Percentiles rank a stretch among this genome's conserved stretches.
Evolutionary conservation across 2,888 invertebrate genomes (phyloP).

Genomic region (Furcula furcula): DNA sequence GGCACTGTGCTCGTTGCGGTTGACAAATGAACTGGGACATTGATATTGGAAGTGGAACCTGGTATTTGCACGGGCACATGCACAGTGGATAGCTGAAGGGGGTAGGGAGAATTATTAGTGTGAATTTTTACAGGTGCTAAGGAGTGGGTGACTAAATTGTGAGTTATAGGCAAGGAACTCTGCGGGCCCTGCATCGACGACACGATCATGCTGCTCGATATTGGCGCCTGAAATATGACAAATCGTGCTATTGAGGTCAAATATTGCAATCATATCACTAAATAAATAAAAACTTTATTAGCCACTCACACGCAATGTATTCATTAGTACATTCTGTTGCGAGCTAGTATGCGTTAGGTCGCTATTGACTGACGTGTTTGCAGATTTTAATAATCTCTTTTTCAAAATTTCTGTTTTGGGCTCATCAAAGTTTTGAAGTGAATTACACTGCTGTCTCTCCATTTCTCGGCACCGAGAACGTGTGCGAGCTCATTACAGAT

Average conservation of each 20-base stretch:
- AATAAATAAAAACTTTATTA: conserved; percentile 18
- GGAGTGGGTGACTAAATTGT: conserved; percentile 70
- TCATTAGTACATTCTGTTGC: conserved; percentile 72
- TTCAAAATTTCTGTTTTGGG: conserved; percentile 76
- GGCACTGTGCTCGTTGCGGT: conserved; percentile 61
- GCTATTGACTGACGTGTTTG: conserved; percentile 48
- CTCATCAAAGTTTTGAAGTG: conserved; percentile 79
- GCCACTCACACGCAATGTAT: conserved; percentile 72
- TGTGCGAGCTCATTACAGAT: conserved; percentile 65
- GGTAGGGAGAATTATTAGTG: conserved; percentile 61
- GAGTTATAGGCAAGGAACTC: conserved; percentile 70
- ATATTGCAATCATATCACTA: conserved; percentile 21
- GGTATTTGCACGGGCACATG: conserved; percentile 77
- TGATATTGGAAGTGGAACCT: conserved; percentile 69
- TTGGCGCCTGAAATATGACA: conserved; percentile 70
- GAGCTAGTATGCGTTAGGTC: conserved; percentile 57
- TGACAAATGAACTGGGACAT: conserved; percentile 72
- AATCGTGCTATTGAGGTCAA: conserved; percentile 52
- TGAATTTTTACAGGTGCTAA: conserved; percentile 74
- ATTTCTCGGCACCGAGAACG: conserved; percentile 64
- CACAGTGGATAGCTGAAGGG: conserved; percentile 70
- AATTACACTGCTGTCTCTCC: conserved; percentile 75
- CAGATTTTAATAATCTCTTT: conserved; percentile 75
- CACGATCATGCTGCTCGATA: conserved; percentile 77
- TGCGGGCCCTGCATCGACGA: conserved; percentile 72